Evolutionary conservation across 2,113 vertebrate genomes (phyloP).

Genomic region (Guaruba guarouba): DNA sequence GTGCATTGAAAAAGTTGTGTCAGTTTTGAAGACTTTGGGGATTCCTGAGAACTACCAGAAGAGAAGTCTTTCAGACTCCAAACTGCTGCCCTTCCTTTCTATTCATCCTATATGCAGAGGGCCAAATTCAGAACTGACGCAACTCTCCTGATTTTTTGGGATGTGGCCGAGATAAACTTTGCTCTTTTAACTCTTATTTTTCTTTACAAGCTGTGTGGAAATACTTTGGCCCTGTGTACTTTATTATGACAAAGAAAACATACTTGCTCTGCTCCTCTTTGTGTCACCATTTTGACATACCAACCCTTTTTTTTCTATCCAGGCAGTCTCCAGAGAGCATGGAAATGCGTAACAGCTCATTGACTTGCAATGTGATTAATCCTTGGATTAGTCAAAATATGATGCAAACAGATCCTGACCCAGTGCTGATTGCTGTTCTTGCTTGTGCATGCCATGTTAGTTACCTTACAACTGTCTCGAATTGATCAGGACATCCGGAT

Average conservation of each 20-base stretch:
- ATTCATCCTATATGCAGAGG: background rate
- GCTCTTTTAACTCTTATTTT: constrained; percentile 42
- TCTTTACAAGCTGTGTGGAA: constrained; percentile 40
- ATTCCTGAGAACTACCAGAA: background rate
- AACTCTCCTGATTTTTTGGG: background rate
- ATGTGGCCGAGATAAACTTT: background rate
- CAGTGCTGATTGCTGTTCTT: constrained; percentile 48
- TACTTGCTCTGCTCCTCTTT: background rate
- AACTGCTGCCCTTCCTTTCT: background rate
- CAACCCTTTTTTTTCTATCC: background rate
- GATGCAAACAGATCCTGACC: constrained; percentile 64
- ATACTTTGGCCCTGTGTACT: background rate
- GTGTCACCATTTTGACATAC: constrained; percentile 22
- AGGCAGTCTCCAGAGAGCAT: background rate
- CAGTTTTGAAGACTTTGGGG: background rate
- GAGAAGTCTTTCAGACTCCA: background rate
- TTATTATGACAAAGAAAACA: constrained; percentile 19
- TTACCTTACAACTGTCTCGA: constrained; percentile 72
- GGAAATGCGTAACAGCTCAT: constrained; percentile 49
- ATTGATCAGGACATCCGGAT: constrained; percentile 79
- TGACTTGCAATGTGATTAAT: constrained; percentile 67
- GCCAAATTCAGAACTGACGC: background rate
- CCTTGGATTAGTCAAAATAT: constrained; percentile 67
- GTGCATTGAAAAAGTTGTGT: background rate
- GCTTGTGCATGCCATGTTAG: constrained; percentile 58